Conservation (phyloP, 2,888 invertebrate genomes). For the Phyllotreta cruciferae region DNA sequence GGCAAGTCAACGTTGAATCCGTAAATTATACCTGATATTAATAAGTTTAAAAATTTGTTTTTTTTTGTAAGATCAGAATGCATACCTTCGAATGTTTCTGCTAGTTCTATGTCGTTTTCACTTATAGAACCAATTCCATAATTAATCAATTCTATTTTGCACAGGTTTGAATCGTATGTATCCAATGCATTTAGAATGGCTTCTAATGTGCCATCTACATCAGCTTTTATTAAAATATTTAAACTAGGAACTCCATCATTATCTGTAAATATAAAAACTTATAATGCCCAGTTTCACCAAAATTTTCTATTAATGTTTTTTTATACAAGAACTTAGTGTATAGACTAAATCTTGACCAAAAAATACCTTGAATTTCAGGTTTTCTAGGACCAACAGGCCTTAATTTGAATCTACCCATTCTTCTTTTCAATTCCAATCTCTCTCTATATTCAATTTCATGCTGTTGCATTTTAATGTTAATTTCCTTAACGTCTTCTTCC, state of each 20-base stretch:
- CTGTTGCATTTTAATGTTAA: constrained; percentile 70
- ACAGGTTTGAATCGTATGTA: constrained; percentile 80
- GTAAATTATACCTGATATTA: constrained; percentile 81
- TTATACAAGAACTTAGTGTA: constrained; percentile 2
- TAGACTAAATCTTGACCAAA: not conserved
- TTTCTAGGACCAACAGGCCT: constrained; percentile 66
- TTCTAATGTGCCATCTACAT: constrained; percentile 96
- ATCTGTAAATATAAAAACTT: constrained; percentile 40
- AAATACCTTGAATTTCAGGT: constrained; percentile 60
- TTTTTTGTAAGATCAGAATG: not conserved
- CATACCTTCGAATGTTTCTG: constrained; percentile 73
- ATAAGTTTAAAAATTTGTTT: not conserved
- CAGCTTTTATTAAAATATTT: constrained; percentile 70
- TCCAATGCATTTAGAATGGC: constrained; percentile 91
- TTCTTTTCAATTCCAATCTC: constrained; percentile 67
- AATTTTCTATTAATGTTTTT: too few relatives aligned
- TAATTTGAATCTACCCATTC: constrained; percentile 67
- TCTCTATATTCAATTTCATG: constrained; percentile 72
- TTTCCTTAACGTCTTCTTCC: constrained; percentile 67
- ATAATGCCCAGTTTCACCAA: too few relatives aligned
- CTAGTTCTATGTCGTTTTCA: constrained; percentile 83
- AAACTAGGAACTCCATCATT: constrained; percentile 52
- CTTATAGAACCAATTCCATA: constrained; percentile 89
- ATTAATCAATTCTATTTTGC: constrained; percentile 84
- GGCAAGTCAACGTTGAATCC: constrained; percentile 82